These are phyloP conservation scores for Etia nguti DNA, from an alignment of 2,113 vertebrate genomes.

Conservation along the genomic window DNA sequence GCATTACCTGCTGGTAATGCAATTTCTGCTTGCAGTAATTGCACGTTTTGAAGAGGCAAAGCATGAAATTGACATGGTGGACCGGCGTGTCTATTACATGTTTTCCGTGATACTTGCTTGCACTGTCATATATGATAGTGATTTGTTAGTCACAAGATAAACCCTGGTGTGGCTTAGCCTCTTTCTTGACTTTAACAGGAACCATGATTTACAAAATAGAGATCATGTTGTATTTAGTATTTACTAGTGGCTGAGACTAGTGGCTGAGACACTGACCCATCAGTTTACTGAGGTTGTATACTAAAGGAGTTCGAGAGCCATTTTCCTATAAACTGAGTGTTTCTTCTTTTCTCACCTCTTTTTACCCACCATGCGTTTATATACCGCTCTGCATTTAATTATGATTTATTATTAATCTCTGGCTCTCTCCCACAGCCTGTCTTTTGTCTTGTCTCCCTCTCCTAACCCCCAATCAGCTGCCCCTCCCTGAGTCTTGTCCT, in stretches of 20 bases:
- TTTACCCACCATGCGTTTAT: not conserved
- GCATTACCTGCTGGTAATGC: not conserved
- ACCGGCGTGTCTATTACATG: not conserved
- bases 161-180: not conserved
- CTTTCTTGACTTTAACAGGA: not conserved
- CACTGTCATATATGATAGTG: not conserved
- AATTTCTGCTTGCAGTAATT: not conserved
- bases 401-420: not conserved
- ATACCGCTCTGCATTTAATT: not conserved
- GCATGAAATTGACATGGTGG: not conserved
- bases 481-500: not conserved
- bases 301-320: not conserved
- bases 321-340: not conserved
- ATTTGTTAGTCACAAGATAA: not conserved
- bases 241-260: not conserved
- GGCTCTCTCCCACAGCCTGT: not conserved
- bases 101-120: not conserved
- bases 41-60: not conserved
- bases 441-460: not conserved
- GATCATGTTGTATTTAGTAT: not conserved
- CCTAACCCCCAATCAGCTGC: not conserved
- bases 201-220: not conserved
- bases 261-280: not conserved
- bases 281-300: not conserved
- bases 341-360: not conserved